These are phyloP conservation scores for Coluber constrictor DNA, from an alignment of 2,797 vertebrate genomes.

Conservation along the genomic window DNA sequence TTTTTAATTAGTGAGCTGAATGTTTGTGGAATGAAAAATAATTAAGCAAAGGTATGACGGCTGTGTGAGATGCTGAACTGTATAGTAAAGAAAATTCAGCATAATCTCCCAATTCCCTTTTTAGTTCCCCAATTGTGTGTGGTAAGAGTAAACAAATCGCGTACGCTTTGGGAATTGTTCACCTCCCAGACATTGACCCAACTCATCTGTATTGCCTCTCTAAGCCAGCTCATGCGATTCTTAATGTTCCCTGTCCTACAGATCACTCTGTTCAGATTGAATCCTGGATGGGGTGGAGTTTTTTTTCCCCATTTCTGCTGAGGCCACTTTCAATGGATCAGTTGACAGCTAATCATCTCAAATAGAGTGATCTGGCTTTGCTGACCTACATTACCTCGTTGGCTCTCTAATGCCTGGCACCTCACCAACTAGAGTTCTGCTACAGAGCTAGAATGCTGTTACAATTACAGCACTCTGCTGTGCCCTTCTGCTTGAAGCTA, in stretches of 20 bases:
- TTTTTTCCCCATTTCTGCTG: background rate
- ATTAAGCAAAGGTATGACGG: background rate
- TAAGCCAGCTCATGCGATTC: background rate
- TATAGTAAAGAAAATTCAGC: background rate
- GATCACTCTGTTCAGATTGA: background rate
- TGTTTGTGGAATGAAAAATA: background rate
- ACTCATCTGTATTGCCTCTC: background rate
- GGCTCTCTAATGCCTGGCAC: background rate
- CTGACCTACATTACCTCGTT: constrained; percentile 13
- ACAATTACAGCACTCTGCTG: background rate
- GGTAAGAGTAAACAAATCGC: background rate
- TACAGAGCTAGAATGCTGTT: background rate
- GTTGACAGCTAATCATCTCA: background rate
- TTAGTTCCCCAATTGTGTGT: background rate
- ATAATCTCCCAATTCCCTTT: background rate
- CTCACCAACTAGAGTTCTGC: background rate
- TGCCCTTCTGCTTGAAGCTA: background rate
- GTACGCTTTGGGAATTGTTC: background rate
- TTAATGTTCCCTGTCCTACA: background rate
- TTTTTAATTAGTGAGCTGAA: background rate
- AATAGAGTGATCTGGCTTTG: background rate
- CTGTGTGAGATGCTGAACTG: background rate
- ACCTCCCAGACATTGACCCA: background rate
- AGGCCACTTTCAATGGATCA: background rate
- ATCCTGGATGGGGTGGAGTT: background rate